These are phyloP conservation scores for Epinotia ramella DNA, from an alignment of 2,888 invertebrate genomes.

Conservation along the genomic window DNA sequence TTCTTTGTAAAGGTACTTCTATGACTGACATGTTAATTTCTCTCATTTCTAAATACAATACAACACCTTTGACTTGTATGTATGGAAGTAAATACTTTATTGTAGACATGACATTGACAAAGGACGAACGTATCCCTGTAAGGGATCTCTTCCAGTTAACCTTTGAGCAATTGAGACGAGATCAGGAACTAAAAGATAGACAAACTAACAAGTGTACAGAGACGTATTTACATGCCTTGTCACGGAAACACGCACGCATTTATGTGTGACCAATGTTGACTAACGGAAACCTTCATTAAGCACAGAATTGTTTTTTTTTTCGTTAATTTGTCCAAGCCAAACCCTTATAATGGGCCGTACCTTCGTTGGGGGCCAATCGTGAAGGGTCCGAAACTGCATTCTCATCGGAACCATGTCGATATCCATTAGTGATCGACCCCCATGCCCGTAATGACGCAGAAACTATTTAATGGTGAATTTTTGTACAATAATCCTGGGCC, in stretches of 20 bases:
- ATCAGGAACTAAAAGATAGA: too few species aligned
- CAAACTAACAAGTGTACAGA: too few species aligned
- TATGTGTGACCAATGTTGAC: conserved; percentile 27
- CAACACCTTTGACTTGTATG: too few species aligned
- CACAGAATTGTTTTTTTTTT: conserved; percentile 26
- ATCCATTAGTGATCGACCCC: conserved; percentile 61
- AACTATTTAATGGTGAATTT: conserved; percentile 59
- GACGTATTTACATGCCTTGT: not conserved
- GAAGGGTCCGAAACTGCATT: conserved; percentile 60
- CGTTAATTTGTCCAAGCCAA: conserved; percentile 25
- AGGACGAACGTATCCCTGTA: too few species aligned
- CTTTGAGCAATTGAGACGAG: too few species aligned
- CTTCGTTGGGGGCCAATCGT: conserved; percentile 52
- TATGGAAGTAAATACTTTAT: too few species aligned
- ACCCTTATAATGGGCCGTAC: conserved; percentile 18
- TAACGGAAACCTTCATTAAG: conserved; percentile 27
- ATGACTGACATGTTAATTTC: too few species aligned
- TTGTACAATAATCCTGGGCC: conserved; percentile 41
- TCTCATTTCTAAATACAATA: too few species aligned
- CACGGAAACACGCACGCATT: conserved; percentile 5
- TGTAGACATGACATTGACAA: too few species aligned
- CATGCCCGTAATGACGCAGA: conserved; percentile 53
- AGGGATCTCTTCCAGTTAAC: too few species aligned
- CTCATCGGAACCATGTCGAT: conserved; percentile 67
- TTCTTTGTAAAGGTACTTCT: too few species aligned